Evolutionary conservation across 2,113 vertebrate genomes (phyloP).

Genomic region (Thamnaconus septentrionalis): DNA sequence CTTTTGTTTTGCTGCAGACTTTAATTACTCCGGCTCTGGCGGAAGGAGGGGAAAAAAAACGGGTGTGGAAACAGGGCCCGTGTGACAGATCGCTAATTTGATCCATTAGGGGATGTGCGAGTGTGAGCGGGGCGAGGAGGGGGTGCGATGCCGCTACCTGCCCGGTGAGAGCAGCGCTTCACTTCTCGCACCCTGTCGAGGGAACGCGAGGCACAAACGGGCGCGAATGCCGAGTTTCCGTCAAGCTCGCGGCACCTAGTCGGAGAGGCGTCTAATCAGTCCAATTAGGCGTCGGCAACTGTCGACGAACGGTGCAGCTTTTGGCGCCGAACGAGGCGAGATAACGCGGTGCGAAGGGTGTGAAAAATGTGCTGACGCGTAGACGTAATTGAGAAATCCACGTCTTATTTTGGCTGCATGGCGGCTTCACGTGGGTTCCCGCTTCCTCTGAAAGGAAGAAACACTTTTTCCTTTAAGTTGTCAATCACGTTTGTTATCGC

Average conservation of each 20-base stretch:
- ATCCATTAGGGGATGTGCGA: slow-evolving; percentile 66
- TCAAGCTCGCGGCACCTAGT: slow-evolving; percentile 44
- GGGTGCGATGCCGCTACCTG: slow-evolving; percentile 48
- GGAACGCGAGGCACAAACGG: slow-evolving; percentile 11
- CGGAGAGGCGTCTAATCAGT: slow-evolving; percentile 57
- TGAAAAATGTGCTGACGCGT: slow-evolving; percentile 29
- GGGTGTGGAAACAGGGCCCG: slow-evolving; percentile 52
- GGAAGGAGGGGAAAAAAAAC: slow-evolving; percentile 22
- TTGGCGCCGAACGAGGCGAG: slow-evolving; percentile 23
- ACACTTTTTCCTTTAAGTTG: too few species aligned
- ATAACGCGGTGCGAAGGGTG: slow-evolving; percentile 28
- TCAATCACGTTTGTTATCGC: too few species aligned
- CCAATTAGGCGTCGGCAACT: slow-evolving; percentile 62
- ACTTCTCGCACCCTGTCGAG: slow-evolving; percentile 55
- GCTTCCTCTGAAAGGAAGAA: too few species aligned
- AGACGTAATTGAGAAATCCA: slow-evolving; percentile 16
- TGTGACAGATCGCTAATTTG: slow-evolving; percentile 71
- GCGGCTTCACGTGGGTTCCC: neutral
- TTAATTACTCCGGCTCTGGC: slow-evolving; percentile 61
- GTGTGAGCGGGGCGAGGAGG: slow-evolving; percentile 2
- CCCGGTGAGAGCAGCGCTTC: slow-evolving; percentile 53
- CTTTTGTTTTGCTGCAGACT: slow-evolving; percentile 59
- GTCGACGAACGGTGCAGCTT: slow-evolving; percentile 34
- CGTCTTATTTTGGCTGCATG: neutral
- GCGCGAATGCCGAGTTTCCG: slow-evolving; percentile 47